Base-by-base conservation (phyloP, 1,140 invertebrate species). In the Campoletis sonorensis region DNA sequence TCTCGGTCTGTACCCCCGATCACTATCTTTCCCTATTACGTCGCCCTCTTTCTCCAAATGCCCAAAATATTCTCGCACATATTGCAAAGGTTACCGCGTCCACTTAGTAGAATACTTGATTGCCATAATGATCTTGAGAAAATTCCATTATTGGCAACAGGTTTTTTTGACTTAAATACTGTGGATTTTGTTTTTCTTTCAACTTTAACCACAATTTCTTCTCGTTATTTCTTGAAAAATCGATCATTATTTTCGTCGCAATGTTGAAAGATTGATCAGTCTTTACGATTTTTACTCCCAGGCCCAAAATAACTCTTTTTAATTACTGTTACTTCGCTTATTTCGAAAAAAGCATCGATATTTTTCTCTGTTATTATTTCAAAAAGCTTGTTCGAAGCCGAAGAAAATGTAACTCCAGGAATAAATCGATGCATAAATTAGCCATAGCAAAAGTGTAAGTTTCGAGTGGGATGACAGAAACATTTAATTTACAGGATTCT, bases 11-110 rank as follows among this genome's bases (percentile, higher is more conserved):
- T 21, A 70, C 67, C 67, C 75, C 0, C 33, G 76, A 64, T 78
- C 26, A 67, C 30, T 78, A 67, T 78, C 61, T 78, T 61, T 33
- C 67, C n/a, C 61, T 67, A n/a, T 67, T 78, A 26, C 49, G 73
- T 30, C 40, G 49, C 27, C 33, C 72, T 61, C 54, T 77, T 33
- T 75, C 23, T 51, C 23, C 23, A 64, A 54, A 54, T n/a, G 1
- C n/a, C 51, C 51, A 54, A 54, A 51, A 75, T 54, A 54, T 75
- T 54, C 23, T 75, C 45, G 21, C 45, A 21, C 51, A 54, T 27
- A 27, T 54, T 75, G 40, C 72, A 0, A 15, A 49, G 72, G 26
- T 54, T 75, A 54, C n/a, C n/a, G 8, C 23, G 2, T 27, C 49
- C 45, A 75, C 45, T 75, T 75, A 75, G 72, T 23, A 49, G n/a